Evolutionary conservation across 2,888 invertebrate species (phyloP), one percentile per base, ranked within the genome.

Genomic region (Oasisia sp.): DNA sequence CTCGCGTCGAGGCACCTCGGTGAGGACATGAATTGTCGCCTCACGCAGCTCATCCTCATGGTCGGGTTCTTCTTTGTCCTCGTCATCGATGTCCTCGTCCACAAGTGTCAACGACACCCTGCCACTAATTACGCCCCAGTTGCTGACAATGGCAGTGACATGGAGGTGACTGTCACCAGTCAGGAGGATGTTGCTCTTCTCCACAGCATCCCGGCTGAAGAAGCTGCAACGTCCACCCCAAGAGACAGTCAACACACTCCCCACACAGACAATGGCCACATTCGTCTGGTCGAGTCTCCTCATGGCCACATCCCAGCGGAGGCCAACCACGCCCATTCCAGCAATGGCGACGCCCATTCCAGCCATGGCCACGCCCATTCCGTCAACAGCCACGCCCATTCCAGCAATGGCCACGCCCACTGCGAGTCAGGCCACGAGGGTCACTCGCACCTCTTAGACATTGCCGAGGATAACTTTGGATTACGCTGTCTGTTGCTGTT

Each of bases 21-120:
- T 32, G 94, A 95, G 44, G 95, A 95, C 93, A 94, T 95, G 90
- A 94, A 45, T 7, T 91, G 50, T 89, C 32, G 91, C 8, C 74
- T 44, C 11, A 92, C 93, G 2, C 93, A 93, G 91, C 32, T 89
- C 58, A 50, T 94, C 9, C 94, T 96, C 56, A 93, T 96, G n/a
- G 32, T 95, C 9, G 96, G 96, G 27, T 95, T 96, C 92, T 95
- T 96, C 92, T 92, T 96, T 14, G 94, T 96, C 14, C 93, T 96
- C n/a, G 89, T 95, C 27, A 92, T 95, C 1, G 96, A 96, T 92
- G 95, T 95, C 91, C 92, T 94, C 1, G 93, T 95, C 92, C 93
- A 92, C 91, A 92, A 91, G 38, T 92, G 92, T 32, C 92, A 92
- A 45, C 32, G 89, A 14, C 74, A 74, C 74, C 19, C 91, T 32